Evolutionary conservation across 2,797 vertebrate genomes (phyloP).

Genomic region (Parambassis ranga): DNA sequence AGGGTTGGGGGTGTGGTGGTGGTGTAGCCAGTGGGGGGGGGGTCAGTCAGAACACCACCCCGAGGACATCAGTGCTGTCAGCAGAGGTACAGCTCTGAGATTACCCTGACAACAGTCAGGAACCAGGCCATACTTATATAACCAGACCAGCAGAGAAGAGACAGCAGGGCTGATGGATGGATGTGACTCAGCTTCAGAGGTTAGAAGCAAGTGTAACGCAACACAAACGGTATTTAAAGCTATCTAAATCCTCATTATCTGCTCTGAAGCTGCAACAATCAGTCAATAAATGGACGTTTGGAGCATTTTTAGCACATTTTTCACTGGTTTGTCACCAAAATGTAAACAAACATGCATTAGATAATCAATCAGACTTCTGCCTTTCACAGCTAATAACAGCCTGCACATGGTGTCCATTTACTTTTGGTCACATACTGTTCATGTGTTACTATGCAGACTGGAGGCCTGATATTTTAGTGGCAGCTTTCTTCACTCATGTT

Average conservation of each 20-base stretch:
- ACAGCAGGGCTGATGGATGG: background rate
- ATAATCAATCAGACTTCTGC: no score
- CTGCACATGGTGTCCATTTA: no score
- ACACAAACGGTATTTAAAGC: background rate
- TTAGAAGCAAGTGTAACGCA: background rate
- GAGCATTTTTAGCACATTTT: no score
- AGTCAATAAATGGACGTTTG: no score
- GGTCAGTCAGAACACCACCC: background rate
- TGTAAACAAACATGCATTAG: no score
- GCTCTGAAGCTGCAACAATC: no score
- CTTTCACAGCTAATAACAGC: no score
- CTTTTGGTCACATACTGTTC: no score
- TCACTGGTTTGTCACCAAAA: no score
- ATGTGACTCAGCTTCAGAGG: background rate
- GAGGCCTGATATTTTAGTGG: conserved; percentile 22
- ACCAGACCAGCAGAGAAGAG: conserved; percentile 24
- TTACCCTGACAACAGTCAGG: conserved; percentile 38
- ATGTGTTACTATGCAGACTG: conserved; percentile 44
- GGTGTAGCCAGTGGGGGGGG: background rate
- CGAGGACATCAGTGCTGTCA: background rate
- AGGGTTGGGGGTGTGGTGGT: no score
- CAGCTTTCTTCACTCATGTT: conserved; percentile 55
- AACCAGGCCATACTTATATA: conserved; percentile 62
- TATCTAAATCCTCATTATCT: no score
- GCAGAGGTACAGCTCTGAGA: conserved; percentile 20